Conservation (phyloP, 2,797 vertebrate species). For the Alfaro cultratus region DNA sequence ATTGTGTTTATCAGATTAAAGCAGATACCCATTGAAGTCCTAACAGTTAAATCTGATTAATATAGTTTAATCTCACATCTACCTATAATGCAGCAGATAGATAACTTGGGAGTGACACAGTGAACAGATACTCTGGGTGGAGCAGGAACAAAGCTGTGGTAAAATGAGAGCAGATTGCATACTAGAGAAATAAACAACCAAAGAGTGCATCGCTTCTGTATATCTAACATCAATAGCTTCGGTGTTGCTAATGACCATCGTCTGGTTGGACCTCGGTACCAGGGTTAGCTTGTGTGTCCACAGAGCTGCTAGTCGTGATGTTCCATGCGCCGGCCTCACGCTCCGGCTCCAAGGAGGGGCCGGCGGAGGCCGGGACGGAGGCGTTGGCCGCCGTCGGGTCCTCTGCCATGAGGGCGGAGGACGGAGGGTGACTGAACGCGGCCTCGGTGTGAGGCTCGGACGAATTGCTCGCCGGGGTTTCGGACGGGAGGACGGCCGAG, state of each 20-base stretch:
- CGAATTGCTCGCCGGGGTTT: slow-evolving; percentile 9
- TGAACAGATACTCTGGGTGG: slow-evolving; percentile 21
- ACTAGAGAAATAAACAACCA: slow-evolving; percentile 20
- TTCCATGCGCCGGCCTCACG: slow-evolving; percentile 40
- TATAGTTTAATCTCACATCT: slow-evolving; percentile 42
- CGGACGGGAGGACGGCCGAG: slow-evolving; percentile 16
- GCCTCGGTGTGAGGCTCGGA: slow-evolving; percentile 22
- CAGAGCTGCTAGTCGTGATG: slow-evolving; percentile 43
- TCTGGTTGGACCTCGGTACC: slow-evolving; percentile 18
- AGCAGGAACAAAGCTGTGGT: slow-evolving; percentile 40
- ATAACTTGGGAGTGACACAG: slow-evolving; percentile 23
- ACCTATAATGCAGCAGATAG: slow-evolving; percentile 18
- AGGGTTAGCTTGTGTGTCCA: slow-evolving; percentile 37
- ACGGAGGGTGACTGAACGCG: slow-evolving; percentile 15
- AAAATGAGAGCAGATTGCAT: slow-evolving; percentile 30
- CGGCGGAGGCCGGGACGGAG: slow-evolving; percentile 5
- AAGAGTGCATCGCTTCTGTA: slow-evolving; percentile 25
- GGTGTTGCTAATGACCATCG: slow-evolving; percentile 41
- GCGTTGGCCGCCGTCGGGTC: slow-evolving; percentile 33
- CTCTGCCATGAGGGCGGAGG: slow-evolving; percentile 26
- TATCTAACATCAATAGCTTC: slow-evolving; percentile 9
- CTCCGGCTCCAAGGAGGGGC: slow-evolving; percentile 44
- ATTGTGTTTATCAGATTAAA: slow-evolving; percentile 8
- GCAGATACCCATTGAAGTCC: slow-evolving; percentile 9
- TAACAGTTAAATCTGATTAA: slow-evolving; percentile 3